These are phyloP conservation scores for Actenoides lindsayi DNA, from an alignment of 2,113 vertebrate genomes.

Conservation along the genomic window DNA sequence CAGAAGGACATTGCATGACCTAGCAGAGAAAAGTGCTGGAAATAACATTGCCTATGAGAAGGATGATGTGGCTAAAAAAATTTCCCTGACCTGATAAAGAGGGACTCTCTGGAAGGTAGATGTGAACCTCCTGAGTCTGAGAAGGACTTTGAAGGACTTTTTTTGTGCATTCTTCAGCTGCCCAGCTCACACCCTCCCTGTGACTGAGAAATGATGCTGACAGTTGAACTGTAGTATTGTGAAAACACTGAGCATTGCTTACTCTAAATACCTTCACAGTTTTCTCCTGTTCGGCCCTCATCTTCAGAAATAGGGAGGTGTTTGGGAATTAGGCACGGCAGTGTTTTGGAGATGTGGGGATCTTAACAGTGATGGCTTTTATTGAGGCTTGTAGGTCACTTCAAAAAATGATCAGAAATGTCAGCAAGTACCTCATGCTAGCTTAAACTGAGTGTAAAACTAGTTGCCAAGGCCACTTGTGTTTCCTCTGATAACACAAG, in stretches of 20 bases:
- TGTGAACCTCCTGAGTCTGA: background rate
- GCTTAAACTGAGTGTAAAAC: background rate
- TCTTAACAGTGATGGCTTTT: background rate
- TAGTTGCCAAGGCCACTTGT: background rate
- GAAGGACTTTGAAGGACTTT: background rate
- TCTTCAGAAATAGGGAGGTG: background rate
- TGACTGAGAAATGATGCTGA: background rate
- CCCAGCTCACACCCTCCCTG: fast-evolving
- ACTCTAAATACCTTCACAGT: background rate
- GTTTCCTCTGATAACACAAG: background rate
- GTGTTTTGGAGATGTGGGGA: background rate
- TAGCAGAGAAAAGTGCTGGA: background rate
- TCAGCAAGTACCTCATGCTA: background rate
- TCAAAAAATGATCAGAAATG: background rate
- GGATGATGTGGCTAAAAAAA: background rate
- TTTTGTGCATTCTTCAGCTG: background rate
- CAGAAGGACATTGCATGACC: background rate
- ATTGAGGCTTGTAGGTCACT: background rate
- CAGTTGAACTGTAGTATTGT: background rate
- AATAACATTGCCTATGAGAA: background rate
- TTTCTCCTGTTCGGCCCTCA: background rate
- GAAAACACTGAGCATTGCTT: background rate
- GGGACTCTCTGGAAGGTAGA: background rate
- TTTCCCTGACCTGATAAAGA: background rate
- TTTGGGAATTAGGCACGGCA: background rate